Percentiles rank a stretch among this genome's conserved stretches.
phyloP scores from a whole-genome alignment of 1,140 invertebrate genomes.

The Wasmannia auropunctata region DNA sequence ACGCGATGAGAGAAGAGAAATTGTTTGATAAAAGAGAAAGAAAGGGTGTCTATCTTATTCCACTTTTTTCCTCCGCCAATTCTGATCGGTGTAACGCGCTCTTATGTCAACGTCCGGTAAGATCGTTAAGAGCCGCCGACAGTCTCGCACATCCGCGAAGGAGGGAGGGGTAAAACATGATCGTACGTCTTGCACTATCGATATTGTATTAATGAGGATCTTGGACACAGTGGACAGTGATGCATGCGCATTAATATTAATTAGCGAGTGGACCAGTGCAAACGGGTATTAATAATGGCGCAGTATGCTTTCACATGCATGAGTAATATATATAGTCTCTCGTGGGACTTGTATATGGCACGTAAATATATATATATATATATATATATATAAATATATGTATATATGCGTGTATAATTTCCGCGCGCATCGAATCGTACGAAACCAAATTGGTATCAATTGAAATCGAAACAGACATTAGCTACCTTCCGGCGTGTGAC shows the following conservation, averaged over 20 bases:
- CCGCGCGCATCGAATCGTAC: constrained; percentile 54
- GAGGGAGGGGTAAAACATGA: constrained; percentile 65
- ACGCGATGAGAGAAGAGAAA: neutral
- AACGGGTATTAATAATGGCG: constrained; percentile 78
- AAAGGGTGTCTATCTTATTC: constrained; percentile 69
- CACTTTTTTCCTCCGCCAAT: constrained; percentile 80
- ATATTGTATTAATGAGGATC: constrained; percentile 77
- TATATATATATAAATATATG: neutral
- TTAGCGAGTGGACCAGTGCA: constrained; percentile 80
- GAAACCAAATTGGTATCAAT: constrained; percentile 2
- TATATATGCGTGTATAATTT: constrained; percentile 28
- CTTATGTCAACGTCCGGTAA: constrained; percentile 36
- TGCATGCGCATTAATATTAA: constrained; percentile 86
- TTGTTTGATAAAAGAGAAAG: constrained; percentile 16
- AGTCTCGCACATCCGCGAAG: constrained; percentile 48
- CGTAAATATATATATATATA: constrained; percentile 5
- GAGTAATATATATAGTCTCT: constrained; percentile 51
- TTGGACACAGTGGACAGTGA: constrained; percentile 69
- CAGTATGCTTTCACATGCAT: constrained; percentile 76
- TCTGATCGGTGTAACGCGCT: constrained; percentile 53
- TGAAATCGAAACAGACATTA: constrained; percentile 37
- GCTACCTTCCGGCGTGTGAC: neutral
- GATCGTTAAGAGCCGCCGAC: constrained; percentile 30
- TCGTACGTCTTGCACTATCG: constrained; percentile 48
- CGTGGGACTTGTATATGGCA: neutral